Evolutionary conservation across 2,113 vertebrate genomes (phyloP).

Genomic region (Symphodus melops): DNA sequence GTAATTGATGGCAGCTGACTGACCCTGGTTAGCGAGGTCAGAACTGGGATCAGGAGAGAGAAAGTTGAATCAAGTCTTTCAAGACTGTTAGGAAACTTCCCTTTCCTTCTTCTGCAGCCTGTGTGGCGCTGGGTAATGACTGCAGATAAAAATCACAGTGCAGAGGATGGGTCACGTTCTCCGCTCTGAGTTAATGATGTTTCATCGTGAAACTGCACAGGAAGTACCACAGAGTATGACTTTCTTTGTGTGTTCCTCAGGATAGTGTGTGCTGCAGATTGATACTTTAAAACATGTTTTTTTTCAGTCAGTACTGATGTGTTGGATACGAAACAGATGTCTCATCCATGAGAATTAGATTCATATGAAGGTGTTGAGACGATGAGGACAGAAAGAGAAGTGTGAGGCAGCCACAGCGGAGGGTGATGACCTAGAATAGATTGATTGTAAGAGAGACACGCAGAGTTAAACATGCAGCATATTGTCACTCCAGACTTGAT

Average conservation of each 20-base stretch:
- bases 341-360: no score
- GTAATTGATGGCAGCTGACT: no score
- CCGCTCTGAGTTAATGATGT: neutral
- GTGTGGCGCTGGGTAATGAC: neutral
- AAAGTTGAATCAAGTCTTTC: neutral
- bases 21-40: neutral
- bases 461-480: neutral
- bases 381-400: no score
- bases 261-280: neutral
- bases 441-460: neutral
- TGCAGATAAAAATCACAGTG: neutral
- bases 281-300: no score
- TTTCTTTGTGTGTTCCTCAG: neutral
- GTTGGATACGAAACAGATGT: no score
- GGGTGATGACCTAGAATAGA: neutral
- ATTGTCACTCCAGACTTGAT: conserved; percentile 22
- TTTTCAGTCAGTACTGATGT: no score
- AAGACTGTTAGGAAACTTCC: neutral
- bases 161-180: neutral
- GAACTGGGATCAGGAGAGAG: neutral
- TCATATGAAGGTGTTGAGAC: no score
- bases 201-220: neutral
- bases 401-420: neutral
- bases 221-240: neutral
- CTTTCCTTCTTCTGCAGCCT: neutral